Percentiles rank a stretch among this genome's conserved stretches.
These are phyloP conservation scores for Oxygymnocypris stewartii DNA, from an alignment of 2,113 vertebrate genomes.

Conservation along the genomic window DNA sequence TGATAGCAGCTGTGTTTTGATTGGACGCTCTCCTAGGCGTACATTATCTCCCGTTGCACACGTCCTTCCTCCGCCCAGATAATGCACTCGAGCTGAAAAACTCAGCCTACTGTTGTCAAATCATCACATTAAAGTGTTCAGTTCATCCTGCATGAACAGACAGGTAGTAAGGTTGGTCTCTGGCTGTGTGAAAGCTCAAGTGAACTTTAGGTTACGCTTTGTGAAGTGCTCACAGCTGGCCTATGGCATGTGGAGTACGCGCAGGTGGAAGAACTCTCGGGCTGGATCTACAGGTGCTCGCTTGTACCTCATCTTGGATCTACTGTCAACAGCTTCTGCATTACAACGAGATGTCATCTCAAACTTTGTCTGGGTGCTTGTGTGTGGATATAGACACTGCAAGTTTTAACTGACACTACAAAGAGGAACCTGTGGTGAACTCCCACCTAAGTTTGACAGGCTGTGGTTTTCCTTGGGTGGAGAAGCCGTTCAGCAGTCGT, in stretches of 20 bases:
- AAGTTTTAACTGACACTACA: not conserved
- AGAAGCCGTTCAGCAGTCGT: not conserved
- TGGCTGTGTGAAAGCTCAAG: slow-evolving; percentile 7
- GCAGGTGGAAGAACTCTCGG: not conserved
- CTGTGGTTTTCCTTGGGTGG: slow-evolving; percentile 7
- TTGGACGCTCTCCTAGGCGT: slow-evolving; percentile 67
- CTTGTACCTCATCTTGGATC: slow-evolving; percentile 17
- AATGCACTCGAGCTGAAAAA: slow-evolving; percentile 73
- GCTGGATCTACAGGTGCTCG: slow-evolving; percentile 11
- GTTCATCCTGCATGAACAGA: slow-evolving; percentile 54
- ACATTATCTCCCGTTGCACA: slow-evolving; percentile 83
- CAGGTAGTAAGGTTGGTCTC: slow-evolving; percentile 62
- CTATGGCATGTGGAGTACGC: slow-evolving; percentile 23
- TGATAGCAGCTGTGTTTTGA: slow-evolving; percentile 65
- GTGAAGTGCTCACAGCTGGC: slow-evolving; percentile 30
- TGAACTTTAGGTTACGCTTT: not conserved
- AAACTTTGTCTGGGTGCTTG: not conserved
- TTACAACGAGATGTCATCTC: not conserved
- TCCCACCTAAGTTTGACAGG: not conserved
- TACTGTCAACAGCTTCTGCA: not conserved
- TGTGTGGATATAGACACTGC: not conserved
- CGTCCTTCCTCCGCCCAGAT: slow-evolving; percentile 82
- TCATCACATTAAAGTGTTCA: slow-evolving; percentile 63
- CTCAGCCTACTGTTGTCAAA: slow-evolving; percentile 72
- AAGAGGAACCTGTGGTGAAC: slow-evolving; percentile 9